Evolutionary conservation across 2,888 invertebrate species (phyloP), one percentile per base, ranked within the genome.

Genomic region (Danaus chrysippus): DNA sequence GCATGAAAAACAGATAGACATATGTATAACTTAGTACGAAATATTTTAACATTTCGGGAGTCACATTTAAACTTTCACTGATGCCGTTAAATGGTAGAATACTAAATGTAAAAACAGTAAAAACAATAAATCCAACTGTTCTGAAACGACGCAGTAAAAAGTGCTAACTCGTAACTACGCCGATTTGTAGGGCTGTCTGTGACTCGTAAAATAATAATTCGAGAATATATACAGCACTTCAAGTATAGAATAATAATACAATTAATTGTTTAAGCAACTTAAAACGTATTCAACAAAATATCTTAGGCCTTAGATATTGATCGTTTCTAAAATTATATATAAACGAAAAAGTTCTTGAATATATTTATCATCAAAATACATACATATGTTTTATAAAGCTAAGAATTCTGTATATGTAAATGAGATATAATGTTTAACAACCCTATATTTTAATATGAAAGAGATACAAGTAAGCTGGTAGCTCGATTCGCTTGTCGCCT

Each of bases 391-490:
- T 15, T 1, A 46, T 15, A 46, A 46, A 46, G 13, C 13, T 15
- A 46, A 15, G 9, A 46, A 10, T 10, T 15, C 0, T 5, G 10
- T 46, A 57, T 12, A 23, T 23, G 23, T 23, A 46, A 23, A 23
- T 34, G 44, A 44, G 34, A n/a, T 8, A 44, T 23, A 34, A 23
- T 12, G 42, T 2, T n/a, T 41, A 49, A 56, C 71, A 73, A 68
- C 77, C 77, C 76, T 81, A 76, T 62, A 66, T 73, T 79, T 75
- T 76, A 78, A 76, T 79, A 79, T 74, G 70, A 73, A 80, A 76
- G 75, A 74, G 76, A 77, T 76, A 69, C 71, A 69, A 72, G 70
- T 64, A 68, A 72, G 69, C 72, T 64, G 61, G 59, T 62, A 58
- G 57, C 52, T 54, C 65, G 65, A 67, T 65, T 65, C 61, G 59